Evolutionary conservation across 2,113 vertebrate genomes (phyloP).

Genomic region (Callospermophilus lateralis): DNA sequence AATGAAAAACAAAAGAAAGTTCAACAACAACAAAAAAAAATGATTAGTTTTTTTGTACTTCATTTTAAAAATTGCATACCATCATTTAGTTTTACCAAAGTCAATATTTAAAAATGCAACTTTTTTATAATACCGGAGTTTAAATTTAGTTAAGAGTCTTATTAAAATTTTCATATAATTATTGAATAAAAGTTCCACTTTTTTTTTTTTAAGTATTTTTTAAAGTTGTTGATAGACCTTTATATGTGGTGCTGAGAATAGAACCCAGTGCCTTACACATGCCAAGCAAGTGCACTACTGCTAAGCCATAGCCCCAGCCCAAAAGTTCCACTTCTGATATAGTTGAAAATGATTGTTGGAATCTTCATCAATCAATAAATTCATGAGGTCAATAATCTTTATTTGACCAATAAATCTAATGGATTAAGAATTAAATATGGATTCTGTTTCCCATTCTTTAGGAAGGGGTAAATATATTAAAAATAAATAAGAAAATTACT

Average conservation of each 20-base stretch:
- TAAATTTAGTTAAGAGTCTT: conserved; percentile 6
- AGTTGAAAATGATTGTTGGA: conserved; percentile 40
- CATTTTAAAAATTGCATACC: conserved; percentile 11
- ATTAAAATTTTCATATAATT: conserved; percentile 35
- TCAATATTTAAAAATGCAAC: not conserved
- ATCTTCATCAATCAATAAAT: not conserved
- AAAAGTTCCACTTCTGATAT: not conserved
- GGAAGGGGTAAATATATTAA: conserved; percentile 14
- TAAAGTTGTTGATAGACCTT: too few species aligned
- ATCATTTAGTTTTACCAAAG: conserved; percentile 45
- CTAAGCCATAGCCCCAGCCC: too few species aligned
- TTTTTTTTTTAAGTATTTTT: not conserved
- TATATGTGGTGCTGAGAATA: too few species aligned
- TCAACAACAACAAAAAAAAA: conserved; percentile 15
- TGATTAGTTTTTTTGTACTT: not conserved
- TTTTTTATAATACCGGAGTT: conserved; percentile 54
- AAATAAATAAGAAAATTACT: conserved; percentile 5
- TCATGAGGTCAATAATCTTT: too few species aligned
- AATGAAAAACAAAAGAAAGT: conserved; percentile 64
- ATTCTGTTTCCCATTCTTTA: conserved; percentile 29
- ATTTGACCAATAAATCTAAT: not conserved
- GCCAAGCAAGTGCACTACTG: too few species aligned
- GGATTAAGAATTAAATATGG: conserved; percentile 40
- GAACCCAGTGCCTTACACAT: too few species aligned
- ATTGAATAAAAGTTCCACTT: conserved; percentile 34